Percentiles rank a stretch among this genome's conserved stretches.
phyloP scores from a whole-genome alignment of 2,113 vertebrate species.

The Salvelinus sp. region DNA sequence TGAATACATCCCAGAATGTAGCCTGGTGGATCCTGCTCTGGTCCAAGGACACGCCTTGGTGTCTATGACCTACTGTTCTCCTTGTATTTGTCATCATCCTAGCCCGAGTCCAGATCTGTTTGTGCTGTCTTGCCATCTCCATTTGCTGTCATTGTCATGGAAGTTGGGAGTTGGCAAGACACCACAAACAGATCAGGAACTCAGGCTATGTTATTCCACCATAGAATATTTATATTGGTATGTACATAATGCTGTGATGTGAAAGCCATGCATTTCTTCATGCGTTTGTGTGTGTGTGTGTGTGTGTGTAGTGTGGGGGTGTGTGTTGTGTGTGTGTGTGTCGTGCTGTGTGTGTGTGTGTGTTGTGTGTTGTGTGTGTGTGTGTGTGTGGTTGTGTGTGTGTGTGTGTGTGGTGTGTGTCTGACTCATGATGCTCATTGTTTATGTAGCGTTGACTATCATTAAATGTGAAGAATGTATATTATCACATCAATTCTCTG shows the following conservation, averaged over 20 bases:
- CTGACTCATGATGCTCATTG: conserved; percentile 32
- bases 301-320: too few relatives aligned
- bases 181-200: too few relatives aligned
- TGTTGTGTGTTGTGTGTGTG: not conserved
- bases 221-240: not conserved
- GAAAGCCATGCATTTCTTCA: not conserved
- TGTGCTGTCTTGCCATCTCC: too few relatives aligned
- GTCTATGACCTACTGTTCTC: conserved; percentile 30
- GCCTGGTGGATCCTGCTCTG: conserved; percentile 75
- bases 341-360: too few relatives aligned
- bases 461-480: too few relatives aligned
- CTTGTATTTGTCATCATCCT: not conserved
- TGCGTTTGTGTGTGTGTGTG: not conserved
- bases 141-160: too few relatives aligned
- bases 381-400: not conserved
- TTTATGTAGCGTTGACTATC: too few relatives aligned
- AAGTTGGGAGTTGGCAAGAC: too few relatives aligned
- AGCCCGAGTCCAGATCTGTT: not conserved
- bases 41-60: conserved; percentile 62
- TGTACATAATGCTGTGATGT: not conserved
- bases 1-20: conserved; percentile 26
- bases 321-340: too few relatives aligned
- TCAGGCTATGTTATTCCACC: not conserved
- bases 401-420: not conserved
- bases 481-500: too few relatives aligned